These are phyloP conservation scores for Diadegma fenestrale DNA, from an alignment of 2,888 invertebrate species.

Conservation along the genomic window DNA sequence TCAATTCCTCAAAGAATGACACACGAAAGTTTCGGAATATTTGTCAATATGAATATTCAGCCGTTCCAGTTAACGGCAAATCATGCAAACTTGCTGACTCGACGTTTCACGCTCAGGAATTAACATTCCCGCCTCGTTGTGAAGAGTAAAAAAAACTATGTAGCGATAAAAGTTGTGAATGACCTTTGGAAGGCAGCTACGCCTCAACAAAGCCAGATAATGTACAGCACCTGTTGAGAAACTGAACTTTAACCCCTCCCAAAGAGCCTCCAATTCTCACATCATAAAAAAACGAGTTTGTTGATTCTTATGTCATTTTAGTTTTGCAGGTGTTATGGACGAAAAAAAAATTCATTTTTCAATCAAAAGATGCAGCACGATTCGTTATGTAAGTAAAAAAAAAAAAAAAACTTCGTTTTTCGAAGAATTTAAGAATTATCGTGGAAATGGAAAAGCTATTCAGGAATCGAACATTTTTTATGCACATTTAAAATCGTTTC, in stretches of 20 bases:
- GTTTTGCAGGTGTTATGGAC: neutral
- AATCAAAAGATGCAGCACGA: neutral
- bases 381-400: neutral
- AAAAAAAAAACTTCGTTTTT: neutral
- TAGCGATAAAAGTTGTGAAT: neutral
- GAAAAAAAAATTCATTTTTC: neutral
- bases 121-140: neutral
- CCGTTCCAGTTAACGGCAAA: neutral
- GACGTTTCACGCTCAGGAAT: neutral
- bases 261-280: neutral
- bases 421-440: too few relatives aligned
- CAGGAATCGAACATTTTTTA: neutral
- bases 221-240: conserved; percentile 16
- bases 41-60: neutral
- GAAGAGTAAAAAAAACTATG: neutral
- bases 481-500: neutral
- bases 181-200: conserved; percentile 31
- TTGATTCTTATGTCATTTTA: neutral
- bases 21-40: neutral
- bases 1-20: neutral
- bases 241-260: conserved; percentile 4
- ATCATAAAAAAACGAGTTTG: neutral
- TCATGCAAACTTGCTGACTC: neutral
- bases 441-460: neutral
- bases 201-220: neutral